These are phyloP conservation scores for Arizona elegans DNA, from an alignment of 2,113 vertebrate genomes.

Conservation along the genomic window DNA sequence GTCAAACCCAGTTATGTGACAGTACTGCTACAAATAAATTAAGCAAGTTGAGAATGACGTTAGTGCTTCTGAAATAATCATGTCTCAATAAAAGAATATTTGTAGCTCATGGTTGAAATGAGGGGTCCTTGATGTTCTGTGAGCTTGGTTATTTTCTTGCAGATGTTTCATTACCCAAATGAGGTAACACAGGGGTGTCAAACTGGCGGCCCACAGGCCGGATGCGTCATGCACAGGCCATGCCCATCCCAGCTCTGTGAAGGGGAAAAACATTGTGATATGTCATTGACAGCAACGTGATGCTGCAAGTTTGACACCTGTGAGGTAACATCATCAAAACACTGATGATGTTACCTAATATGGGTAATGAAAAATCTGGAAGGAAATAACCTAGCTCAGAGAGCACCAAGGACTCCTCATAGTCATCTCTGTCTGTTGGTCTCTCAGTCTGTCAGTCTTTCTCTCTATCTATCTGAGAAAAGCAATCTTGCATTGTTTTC, in stretches of 20 bases:
- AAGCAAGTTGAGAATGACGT: not conserved
- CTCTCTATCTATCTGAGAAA: not conserved
- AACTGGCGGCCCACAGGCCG: too few relatives aligned
- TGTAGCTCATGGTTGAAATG: not conserved
- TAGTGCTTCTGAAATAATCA: not conserved
- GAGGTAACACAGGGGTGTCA: not conserved
- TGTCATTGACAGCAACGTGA: too few relatives aligned
- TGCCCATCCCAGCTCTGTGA: too few relatives aligned
- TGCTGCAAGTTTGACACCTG: too few relatives aligned
- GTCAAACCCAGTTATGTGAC: not conserved
- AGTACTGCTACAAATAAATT: not conserved
- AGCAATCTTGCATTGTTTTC: not conserved
- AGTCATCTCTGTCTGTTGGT: not conserved
- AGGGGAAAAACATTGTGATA: too few relatives aligned
- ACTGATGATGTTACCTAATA: not conserved
- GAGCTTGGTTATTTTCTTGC: not conserved
- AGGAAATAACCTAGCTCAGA: not conserved
- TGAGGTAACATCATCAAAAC: not conserved
- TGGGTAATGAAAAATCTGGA: not conserved
- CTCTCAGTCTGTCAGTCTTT: not conserved
- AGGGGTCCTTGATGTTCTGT: not conserved
- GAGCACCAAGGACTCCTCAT: not conserved
- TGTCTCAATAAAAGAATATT: not conserved
- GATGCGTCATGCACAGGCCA: too few relatives aligned
- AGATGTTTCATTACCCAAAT: not conserved